Conservation (phyloP, 2,888 invertebrate genomes). For the Cacoxenus indagator region DNA sequence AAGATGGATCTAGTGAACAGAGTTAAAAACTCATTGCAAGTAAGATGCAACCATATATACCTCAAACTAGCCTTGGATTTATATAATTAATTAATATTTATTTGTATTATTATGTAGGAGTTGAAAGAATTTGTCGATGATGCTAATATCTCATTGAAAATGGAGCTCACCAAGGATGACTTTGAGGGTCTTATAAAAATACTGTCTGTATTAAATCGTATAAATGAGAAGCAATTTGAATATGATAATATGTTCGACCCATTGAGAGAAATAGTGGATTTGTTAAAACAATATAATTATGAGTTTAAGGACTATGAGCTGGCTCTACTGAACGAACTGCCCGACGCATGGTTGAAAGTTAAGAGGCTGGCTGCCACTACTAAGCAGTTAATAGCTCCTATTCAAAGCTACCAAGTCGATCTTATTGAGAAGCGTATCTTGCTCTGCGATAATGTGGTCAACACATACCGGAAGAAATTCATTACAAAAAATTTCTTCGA, state of each 20-base stretch:
- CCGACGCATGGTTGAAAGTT: slow-evolving; percentile 88
- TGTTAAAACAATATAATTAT: slow-evolving; percentile 87
- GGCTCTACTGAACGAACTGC: slow-evolving; percentile 83
- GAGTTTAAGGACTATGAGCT: slow-evolving; percentile 85
- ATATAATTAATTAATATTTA: not conserved
- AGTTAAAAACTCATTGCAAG: slow-evolving; percentile 78
- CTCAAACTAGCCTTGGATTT: too few relatives aligned
- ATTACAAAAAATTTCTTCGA: slow-evolving; percentile 75
- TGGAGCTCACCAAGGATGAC: slow-evolving; percentile 85
- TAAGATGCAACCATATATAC: slow-evolving; percentile 60
- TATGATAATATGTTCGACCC: slow-evolving; percentile 94
- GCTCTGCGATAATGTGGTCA: slow-evolving; percentile 84
- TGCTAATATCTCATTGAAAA: slow-evolving; percentile 80
- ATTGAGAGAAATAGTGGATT: slow-evolving; percentile 85
- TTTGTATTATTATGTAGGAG: slow-evolving; percentile 70
- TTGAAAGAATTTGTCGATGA: slow-evolving; percentile 83
- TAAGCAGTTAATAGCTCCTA: slow-evolving; percentile 88
- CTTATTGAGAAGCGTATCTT: slow-evolving; percentile 86
- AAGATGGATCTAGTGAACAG: slow-evolving; percentile 87
- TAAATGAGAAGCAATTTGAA: slow-evolving; percentile 82
- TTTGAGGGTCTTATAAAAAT: slow-evolving; percentile 86
- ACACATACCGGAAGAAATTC: slow-evolving; percentile 83
- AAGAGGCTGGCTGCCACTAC: slow-evolving; percentile 87
- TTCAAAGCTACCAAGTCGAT: slow-evolving; percentile 90
- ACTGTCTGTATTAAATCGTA: slow-evolving; percentile 84